Conservation (phyloP, 2,113 vertebrate species). For the Kryptolebias marmoratus region DNA sequence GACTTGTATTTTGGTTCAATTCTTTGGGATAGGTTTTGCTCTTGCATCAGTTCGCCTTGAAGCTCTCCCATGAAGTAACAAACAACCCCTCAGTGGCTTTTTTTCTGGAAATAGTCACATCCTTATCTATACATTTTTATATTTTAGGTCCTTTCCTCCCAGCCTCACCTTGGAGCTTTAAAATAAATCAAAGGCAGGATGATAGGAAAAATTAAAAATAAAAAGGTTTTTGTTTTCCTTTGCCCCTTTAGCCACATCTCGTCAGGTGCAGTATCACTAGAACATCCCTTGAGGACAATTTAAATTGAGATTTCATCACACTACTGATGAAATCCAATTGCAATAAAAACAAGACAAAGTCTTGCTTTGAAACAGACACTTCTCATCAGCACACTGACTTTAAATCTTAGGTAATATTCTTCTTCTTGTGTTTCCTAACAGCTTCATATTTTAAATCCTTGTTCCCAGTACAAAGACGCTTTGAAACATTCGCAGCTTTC, state of each 20-base stretch:
- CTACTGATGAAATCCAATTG: constrained; percentile 62
- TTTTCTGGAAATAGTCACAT: background rate
- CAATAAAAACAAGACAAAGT: constrained; percentile 59
- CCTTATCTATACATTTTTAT: background rate
- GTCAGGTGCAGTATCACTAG: constrained; percentile 44
- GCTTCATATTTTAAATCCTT: constrained; percentile 32
- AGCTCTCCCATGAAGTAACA: background rate
- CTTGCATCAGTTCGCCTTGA: background rate
- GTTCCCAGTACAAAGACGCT: constrained; percentile 24
- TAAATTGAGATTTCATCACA: constrained; percentile 53
- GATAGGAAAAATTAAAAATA: background rate
- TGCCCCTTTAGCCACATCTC: constrained; percentile 45
- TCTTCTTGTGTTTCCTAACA: constrained; percentile 20
- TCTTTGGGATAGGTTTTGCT: background rate
- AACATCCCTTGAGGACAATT: constrained; percentile 55
- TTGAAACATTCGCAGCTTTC: background rate
- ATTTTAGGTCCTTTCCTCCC: background rate
- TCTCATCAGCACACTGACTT: constrained; percentile 24
- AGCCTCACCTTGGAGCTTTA: background rate
- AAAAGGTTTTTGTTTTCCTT: constrained; percentile 37
- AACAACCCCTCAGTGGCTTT: background rate
- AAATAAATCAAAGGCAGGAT: constrained; percentile 35
- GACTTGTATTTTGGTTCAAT: background rate
- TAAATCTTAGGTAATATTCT: constrained; percentile 27
- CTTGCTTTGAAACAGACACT: constrained; percentile 26